A percentile compares a stretch with the other conserved stretches of the same genome.
Evolutionary conservation across 1,140 invertebrate genomes (phyloP).

Genomic region (Drosophila lacertosa): DNA sequence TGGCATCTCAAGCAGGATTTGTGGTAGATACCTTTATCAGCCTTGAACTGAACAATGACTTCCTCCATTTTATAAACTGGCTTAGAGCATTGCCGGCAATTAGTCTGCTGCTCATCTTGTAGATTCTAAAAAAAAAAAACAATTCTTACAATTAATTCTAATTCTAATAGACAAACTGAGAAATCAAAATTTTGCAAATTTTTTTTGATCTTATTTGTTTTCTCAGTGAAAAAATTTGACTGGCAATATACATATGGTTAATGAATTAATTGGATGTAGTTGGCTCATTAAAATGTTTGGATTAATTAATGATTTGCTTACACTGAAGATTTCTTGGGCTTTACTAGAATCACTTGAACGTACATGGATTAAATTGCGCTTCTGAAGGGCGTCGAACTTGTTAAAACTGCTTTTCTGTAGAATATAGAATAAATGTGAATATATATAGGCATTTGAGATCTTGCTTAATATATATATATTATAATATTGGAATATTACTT

Average conservation of each 20-base stretch:
- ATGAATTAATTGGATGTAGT: neutral
- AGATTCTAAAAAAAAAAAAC: slow-evolving; percentile 39
- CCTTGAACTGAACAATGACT: slow-evolving; percentile 87
- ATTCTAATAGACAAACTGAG: too few species aligned
- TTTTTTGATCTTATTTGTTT: too few species aligned
- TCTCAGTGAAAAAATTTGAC: too few species aligned
- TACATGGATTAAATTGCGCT: slow-evolving; percentile 88
- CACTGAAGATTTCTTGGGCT: slow-evolving; percentile 89
- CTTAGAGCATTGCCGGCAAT: slow-evolving; percentile 92
- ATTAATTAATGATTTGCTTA: slow-evolving; percentile 78
- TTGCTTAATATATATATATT: too few species aligned
- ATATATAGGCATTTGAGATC: neutral
- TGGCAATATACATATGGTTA: too few species aligned
- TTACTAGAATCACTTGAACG: slow-evolving; percentile 88
- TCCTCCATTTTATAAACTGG: slow-evolving; percentile 97
- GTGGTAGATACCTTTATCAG: slow-evolving; percentile 93
- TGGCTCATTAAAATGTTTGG: slow-evolving; percentile 19
- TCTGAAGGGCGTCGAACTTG: slow-evolving; percentile 90
- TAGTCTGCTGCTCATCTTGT: slow-evolving; percentile 83
- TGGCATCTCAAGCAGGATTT: slow-evolving; percentile 96
- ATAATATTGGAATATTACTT: neutral
- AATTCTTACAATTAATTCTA: too few species aligned
- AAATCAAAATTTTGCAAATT: too few species aligned
- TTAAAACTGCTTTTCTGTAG: slow-evolving; percentile 90
- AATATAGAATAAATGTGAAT: slow-evolving; percentile 15